A percentile compares a stretch with the other conserved stretches of the same genome.
phyloP scores from a whole-genome alignment of 2,797 vertebrate genomes.

The Sebastes cheni region DNA sequence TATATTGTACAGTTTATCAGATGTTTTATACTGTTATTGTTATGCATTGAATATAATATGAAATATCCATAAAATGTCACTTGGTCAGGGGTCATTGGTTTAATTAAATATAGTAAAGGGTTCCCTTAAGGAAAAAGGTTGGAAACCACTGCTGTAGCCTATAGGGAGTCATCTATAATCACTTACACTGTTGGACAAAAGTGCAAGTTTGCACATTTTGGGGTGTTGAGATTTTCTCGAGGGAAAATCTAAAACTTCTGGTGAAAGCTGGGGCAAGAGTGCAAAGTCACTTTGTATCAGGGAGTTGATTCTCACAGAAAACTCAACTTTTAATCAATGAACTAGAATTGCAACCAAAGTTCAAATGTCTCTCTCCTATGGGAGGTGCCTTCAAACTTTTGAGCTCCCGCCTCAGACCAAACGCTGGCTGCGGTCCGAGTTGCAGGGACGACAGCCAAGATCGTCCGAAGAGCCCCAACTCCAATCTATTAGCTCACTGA shows the following conservation, averaged over 20 bases:
- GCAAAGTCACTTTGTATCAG: conserved; percentile 7
- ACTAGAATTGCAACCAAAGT: conserved; percentile 1
- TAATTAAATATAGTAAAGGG: too few species aligned
- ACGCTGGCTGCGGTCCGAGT: conserved; percentile 41
- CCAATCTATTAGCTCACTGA: conserved; percentile 32
- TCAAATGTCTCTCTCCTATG: conserved; percentile 34
- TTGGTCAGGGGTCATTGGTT: too few species aligned
- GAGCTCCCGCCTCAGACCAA: conserved; percentile 14
- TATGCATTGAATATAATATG: too few species aligned
- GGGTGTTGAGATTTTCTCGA: background rate
- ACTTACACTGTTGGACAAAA: background rate
- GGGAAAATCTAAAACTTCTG: background rate
- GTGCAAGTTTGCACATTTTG: background rate
- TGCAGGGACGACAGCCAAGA: conserved; percentile 52
- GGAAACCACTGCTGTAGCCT: background rate
- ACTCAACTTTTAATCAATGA: conserved; percentile 35
- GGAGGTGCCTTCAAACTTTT: conserved; percentile 28
- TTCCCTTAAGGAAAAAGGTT: too few species aligned
- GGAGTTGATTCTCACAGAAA: conserved; percentile 24
- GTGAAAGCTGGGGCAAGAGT: background rate
- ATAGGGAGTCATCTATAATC: background rate
- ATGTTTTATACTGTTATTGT: too few species aligned
- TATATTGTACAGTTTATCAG: too few species aligned
- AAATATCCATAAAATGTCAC: too few species aligned
- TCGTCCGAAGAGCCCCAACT: conserved; percentile 19